These are phyloP conservation scores for Phocoena phocoena DNA, from an alignment of 2,113 vertebrate species.

Conservation along the genomic window DNA sequence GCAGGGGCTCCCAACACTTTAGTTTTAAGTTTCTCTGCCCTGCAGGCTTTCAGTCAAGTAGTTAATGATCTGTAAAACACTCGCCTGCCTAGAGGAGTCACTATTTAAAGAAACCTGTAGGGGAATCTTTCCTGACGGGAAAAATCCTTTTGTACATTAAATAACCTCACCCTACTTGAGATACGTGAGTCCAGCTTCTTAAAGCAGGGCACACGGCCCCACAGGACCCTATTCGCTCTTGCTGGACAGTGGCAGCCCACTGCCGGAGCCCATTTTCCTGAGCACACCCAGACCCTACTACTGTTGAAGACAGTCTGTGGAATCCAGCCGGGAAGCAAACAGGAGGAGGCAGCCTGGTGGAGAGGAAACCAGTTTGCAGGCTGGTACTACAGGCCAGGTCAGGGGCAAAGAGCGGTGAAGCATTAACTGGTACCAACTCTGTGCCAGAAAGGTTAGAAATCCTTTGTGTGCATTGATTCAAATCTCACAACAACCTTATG, in stretches of 20 bases:
- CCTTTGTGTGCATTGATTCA: neutral
- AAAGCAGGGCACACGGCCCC: neutral
- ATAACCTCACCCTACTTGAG: slow-evolving; percentile 35
- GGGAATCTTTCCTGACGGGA: slow-evolving; percentile 65
- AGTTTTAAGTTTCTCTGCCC: slow-evolving; percentile 70
- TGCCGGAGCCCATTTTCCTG: neutral
- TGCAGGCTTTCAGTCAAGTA: slow-evolving; percentile 66
- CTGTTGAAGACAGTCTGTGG: neutral
- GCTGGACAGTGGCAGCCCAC: neutral
- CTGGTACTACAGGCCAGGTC: neutral
- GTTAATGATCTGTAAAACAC: slow-evolving; percentile 78
- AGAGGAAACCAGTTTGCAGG: neutral
- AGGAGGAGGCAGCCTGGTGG: neutral
- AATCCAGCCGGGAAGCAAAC: neutral
- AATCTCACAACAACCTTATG: neutral
- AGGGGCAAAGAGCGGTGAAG: neutral
- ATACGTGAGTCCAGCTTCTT: neutral
- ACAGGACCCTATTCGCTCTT: neutral
- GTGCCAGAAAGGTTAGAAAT: neutral
- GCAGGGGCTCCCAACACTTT: slow-evolving; percentile 65
- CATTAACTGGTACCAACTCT: neutral
- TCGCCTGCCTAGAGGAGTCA: slow-evolving; percentile 60
- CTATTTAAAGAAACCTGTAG: slow-evolving; percentile 70
- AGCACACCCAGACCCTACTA: neutral
- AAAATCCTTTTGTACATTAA: slow-evolving; percentile 61